Conservation (phyloP, 2,113 vertebrate species). For the Varanus komodoensis region DNA sequence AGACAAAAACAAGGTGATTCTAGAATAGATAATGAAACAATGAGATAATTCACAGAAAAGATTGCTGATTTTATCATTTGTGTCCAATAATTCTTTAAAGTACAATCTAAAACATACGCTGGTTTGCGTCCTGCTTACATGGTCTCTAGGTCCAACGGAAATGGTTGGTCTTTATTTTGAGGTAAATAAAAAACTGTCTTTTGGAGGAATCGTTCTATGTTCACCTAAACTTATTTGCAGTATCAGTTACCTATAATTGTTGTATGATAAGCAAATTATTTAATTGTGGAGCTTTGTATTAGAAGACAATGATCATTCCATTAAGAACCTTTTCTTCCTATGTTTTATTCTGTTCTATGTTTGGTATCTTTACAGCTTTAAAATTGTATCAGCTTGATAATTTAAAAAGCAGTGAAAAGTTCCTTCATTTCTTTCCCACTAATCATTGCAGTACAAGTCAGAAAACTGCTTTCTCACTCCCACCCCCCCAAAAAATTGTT, state of each 20-base stretch:
- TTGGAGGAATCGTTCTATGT: not conserved
- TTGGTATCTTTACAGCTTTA: not conserved
- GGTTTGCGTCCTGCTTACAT: not conserved
- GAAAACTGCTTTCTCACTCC: not conserved
- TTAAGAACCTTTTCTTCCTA: not conserved
- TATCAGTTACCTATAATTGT: not conserved
- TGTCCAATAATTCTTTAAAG: not conserved
- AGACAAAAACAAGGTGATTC: not conserved
- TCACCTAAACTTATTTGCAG: not conserved
- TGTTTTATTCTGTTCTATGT: not conserved
- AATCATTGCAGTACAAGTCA: not conserved
- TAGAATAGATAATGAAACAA: not conserved
- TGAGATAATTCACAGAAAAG: not conserved
- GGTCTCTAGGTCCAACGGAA: not conserved
- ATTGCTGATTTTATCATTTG: not conserved
- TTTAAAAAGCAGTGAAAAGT: not conserved
- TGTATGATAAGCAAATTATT: not conserved
- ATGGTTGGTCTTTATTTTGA: not conserved
- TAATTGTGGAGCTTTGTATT: not conserved
- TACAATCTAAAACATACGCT: too few species aligned
- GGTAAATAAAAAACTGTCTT: not conserved
- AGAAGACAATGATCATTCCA: not conserved
- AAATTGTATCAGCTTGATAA: not conserved
- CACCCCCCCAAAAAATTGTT: not conserved
- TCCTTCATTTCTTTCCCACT: accelerated